Evolutionary conservation across 2,113 vertebrate species (phyloP), one percentile per base, ranked within the genome.

Genomic region (Phaetusa simplex): DNA sequence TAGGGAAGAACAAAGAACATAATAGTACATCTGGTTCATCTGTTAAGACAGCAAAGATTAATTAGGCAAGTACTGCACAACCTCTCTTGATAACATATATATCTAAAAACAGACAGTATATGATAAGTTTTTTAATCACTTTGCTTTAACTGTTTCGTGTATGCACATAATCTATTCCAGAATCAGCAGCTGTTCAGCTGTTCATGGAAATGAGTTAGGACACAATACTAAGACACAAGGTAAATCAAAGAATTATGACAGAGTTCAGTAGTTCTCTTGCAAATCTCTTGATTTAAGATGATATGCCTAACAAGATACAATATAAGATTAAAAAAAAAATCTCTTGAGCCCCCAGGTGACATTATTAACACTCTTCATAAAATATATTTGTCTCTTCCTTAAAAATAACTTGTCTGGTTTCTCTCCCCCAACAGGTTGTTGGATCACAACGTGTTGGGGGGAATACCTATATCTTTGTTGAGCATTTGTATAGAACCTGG

Each of bases 1-100:
- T 96, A 96, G 93, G 91, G 83, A 96, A 97, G 97, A 98, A 98
- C 98, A 98, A 98, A 98, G 97, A 97, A 96, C 58, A 89, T 97
- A 97, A 95, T 96, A 95, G 93, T 96, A 97, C 95, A 97, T 98
- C 97, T 98, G 97, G 89, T 97, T 97, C 91, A 93, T 97, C 96
- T 97, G 67, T 95, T 97, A 97, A 96, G 84, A 98, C 93, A 96
- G 94, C 95, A 95, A 96, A 97, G 95, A 97, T 97, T 98, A 97
- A 98, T 97, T 97, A 95, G 98, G 92, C 95, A 93, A 97, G 77
- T 97, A 95, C 85, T 93, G 90, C 79, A 90, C 53, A 93, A 92
- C 95, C 56, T 85, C 73, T 91, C 87, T 96, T 97, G 96, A 95
- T 92, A 96, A 91, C 47, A 59, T 78, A 62, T 87, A 95, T 96